phyloP scores from a whole-genome alignment of 2,113 vertebrate genomes.

The Percina caprodes region DNA sequence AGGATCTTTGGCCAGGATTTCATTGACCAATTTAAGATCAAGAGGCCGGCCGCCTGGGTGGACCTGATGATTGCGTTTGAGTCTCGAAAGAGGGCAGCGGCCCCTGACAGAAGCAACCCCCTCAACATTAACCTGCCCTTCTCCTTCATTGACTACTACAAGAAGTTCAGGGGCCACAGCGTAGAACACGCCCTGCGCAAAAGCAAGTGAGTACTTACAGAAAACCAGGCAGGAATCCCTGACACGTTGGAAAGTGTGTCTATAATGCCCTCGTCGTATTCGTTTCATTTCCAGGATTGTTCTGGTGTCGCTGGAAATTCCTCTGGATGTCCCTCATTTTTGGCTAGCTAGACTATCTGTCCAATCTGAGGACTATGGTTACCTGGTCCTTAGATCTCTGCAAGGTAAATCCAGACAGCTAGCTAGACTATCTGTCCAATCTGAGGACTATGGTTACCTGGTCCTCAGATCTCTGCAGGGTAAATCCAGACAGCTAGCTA shows the following conservation, averaged over 20 bases:
- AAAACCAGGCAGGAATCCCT: neutral
- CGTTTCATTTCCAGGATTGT: too few species aligned
- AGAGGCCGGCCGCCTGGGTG: slow-evolving; percentile 97
- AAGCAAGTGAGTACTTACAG: slow-evolving; percentile 91
- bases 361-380: too few species aligned
- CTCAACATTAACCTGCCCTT: slow-evolving; percentile 98
- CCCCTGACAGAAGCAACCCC: slow-evolving; percentile 94
- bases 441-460: too few species aligned
- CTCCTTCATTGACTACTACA: slow-evolving; percentile 99
- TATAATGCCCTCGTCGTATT: neutral
- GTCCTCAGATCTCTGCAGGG: too few species aligned
- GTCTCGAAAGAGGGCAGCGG: slow-evolving; percentile 95
- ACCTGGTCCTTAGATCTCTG: too few species aligned
- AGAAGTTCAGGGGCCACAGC: slow-evolving; percentile 98
- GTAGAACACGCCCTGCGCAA: slow-evolving; percentile 97
- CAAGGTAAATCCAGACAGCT: too few species aligned
- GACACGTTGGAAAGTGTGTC: neutral
- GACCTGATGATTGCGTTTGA: slow-evolving; percentile 99
- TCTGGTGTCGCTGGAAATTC: too few species aligned
- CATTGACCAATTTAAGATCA: slow-evolving; percentile 97
- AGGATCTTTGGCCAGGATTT: slow-evolving; percentile 99
- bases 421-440: too few species aligned
- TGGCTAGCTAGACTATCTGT: too few species aligned
- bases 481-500: too few species aligned
- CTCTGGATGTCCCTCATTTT: too few species aligned